These are phyloP conservation scores for Muscina levida DNA, from an alignment of 2,888 invertebrate genomes.

Conservation along the genomic window DNA sequence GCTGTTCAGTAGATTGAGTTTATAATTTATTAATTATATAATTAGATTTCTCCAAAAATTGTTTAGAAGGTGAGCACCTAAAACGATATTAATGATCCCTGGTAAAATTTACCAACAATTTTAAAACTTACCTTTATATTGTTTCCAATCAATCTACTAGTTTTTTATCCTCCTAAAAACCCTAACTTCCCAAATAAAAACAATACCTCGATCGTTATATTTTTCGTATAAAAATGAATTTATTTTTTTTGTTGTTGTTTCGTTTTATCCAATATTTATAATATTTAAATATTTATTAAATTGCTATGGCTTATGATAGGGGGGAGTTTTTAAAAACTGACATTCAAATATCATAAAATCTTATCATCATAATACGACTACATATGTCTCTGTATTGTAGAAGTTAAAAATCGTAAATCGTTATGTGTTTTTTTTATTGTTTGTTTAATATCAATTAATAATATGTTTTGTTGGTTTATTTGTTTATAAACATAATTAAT, in stretches of 20 bases:
- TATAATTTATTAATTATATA: no score
- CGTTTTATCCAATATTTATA: not conserved
- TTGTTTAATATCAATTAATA: conserved; percentile 6
- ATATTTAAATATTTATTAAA: not conserved
- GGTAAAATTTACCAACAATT: no score
- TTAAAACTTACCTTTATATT: no score
- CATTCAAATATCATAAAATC: conserved; percentile 64
- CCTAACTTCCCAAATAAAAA: not conserved
- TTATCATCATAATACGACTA: conserved; percentile 45
- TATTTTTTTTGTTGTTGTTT: not conserved
- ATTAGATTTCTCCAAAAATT: no score
- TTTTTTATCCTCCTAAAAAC: no score
- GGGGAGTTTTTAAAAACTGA: conserved; percentile 47
- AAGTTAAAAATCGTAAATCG: not conserved
- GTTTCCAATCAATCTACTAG: no score
- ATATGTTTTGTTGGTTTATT: no score
- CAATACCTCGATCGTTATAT: not conserved
- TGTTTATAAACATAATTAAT: no score
- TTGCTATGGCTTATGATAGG: conserved; percentile 39
- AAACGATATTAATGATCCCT: no score
- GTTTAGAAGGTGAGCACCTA: no score
- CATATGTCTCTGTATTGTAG: conserved; percentile 13
- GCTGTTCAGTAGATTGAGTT: no score
- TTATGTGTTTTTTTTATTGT: no score
- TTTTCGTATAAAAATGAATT: conserved; percentile 16